phyloP scores from a whole-genome alignment of 1,140 invertebrate species.

The Brachionus plicatilis region DNA sequence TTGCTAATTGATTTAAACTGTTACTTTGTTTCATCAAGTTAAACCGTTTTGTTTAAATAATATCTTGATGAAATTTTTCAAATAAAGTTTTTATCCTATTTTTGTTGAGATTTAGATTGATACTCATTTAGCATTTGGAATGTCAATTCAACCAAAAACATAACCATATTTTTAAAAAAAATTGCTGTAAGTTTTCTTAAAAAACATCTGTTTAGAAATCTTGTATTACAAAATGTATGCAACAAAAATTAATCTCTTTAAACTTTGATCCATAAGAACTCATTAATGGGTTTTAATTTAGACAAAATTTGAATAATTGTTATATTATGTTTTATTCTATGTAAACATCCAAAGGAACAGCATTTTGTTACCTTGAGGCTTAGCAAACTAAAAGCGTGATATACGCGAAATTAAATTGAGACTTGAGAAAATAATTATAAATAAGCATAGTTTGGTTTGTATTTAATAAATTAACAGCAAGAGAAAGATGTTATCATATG shows the following conservation, averaged over 20 bases:
- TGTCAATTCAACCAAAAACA: no score
- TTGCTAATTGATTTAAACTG: no score
- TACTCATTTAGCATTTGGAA: no score
- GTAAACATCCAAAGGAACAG: neutral
- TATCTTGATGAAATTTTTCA: no score
- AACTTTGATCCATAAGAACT: neutral
- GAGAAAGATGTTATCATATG: neutral
- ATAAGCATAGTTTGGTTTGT: neutral
- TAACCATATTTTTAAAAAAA: no score
- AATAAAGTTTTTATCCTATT: no score
- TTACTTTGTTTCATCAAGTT: no score
- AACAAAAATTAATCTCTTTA: neutral
- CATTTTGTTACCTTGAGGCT: neutral
- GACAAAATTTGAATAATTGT: neutral
- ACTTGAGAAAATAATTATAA: neutral
- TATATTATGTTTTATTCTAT: neutral
- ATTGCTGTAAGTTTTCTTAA: neutral
- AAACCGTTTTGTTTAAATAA: no score
- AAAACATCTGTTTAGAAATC: neutral
- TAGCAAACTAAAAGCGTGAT: neutral
- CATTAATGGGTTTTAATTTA: neutral
- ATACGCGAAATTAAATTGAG: neutral
- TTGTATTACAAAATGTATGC: neutral
- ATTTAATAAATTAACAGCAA: neutral
- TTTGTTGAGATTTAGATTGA: no score